phyloP scores from a whole-genome alignment of 2,113 vertebrate genomes.

The Petrocephalus zakoni region DNA sequence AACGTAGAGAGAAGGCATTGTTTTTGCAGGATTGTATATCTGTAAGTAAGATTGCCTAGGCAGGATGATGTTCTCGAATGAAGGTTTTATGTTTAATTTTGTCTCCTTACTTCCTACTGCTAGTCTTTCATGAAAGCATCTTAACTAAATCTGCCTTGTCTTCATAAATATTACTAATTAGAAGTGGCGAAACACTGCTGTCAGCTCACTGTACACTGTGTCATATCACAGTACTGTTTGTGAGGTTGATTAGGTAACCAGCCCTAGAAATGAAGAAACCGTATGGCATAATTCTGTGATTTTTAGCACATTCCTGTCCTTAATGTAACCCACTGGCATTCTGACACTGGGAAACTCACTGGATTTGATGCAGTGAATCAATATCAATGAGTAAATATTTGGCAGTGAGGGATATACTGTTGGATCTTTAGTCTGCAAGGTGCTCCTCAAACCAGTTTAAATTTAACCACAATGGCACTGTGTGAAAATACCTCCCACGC shows the following conservation, averaged over 20 bases:
- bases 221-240: not conserved
- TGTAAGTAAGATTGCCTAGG: not conserved
- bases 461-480: not conserved
- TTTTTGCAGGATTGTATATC: not conserved
- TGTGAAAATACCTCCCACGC: not conserved
- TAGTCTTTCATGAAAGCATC: not conserved
- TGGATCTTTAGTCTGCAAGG: not conserved
- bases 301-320: not conserved
- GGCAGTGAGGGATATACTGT: not conserved
- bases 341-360: not conserved
- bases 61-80: not conserved
- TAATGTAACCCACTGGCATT: not conserved
- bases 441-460: not conserved
- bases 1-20: not conserved
- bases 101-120: not conserved
- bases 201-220: not conserved
- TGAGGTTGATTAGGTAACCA: not conserved
- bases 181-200: not conserved
- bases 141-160: not conserved
- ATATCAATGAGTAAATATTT: not conserved
- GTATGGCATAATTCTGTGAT: not conserved
- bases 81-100: not conserved
- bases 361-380: not conserved
- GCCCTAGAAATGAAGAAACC: not conserved
- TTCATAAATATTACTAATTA: not conserved